These are phyloP conservation scores for Cyanoderma ruficeps DNA, from an alignment of 2,113 vertebrate genomes.

Conservation along the genomic window DNA sequence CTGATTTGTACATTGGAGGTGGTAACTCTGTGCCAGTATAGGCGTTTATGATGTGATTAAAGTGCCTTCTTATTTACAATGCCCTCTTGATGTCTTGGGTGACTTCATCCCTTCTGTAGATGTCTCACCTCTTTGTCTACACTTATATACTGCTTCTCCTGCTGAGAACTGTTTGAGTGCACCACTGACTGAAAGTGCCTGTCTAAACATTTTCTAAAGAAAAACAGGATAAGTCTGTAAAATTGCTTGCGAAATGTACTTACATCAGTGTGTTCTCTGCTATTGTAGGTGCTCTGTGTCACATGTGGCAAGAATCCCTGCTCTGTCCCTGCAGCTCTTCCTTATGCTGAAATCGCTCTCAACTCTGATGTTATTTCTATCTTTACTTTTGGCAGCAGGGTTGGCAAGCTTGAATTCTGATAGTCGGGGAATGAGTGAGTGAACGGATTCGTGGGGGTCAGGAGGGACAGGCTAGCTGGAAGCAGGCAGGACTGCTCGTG, in stretches of 20 bases:
- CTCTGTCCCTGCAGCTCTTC: not conserved
- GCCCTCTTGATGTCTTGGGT: not conserved
- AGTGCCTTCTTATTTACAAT: not conserved
- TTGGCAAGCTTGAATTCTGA: not conserved
- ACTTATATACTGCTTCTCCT: not conserved
- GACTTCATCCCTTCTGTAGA: not conserved
- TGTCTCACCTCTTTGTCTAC: not conserved
- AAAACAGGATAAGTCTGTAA: not conserved
- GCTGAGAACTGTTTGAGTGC: not conserved
- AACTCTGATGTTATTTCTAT: not conserved
- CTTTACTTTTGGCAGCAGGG: conserved; percentile 19
- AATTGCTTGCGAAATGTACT: not conserved
- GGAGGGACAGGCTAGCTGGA: conserved; percentile 18
- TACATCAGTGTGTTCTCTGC: fast-evolving
- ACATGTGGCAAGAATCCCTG: not conserved
- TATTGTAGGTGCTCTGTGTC: not conserved
- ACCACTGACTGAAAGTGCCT: not conserved
- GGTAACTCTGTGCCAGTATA: not conserved
- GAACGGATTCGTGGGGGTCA: conserved; percentile 1
- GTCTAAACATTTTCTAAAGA: not conserved
- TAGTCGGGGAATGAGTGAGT: not conserved
- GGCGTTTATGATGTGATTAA: not conserved
- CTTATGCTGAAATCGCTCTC: not conserved
- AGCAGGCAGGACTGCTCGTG: not conserved
- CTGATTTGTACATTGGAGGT: not conserved